Evolutionary conservation across 2,113 vertebrate genomes (phyloP).

Genomic region (Xiphorhynchus elegans): DNA sequence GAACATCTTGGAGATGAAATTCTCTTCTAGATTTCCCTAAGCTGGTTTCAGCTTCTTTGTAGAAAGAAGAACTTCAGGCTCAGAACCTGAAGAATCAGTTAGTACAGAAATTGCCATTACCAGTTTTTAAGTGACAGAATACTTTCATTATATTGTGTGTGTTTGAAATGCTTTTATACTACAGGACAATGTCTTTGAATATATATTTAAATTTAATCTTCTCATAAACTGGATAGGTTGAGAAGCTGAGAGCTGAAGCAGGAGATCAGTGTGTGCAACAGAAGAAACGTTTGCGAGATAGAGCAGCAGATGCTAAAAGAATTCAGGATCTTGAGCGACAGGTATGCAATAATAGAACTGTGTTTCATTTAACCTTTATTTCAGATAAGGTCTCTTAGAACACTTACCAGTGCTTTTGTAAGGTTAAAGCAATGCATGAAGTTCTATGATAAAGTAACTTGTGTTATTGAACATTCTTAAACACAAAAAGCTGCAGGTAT

Average conservation of each 20-base stretch:
- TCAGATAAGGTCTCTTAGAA: background rate
- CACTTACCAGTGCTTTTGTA: background rate
- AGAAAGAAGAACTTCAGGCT: background rate
- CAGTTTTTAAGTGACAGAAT: background rate
- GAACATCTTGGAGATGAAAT: background rate
- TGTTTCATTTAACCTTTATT: background rate
- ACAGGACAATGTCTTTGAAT: background rate
- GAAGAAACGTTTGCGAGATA: constrained; percentile 81
- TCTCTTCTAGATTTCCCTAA: background rate
- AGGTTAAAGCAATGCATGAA: background rate
- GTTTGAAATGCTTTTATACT: background rate
- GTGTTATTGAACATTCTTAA: background rate
- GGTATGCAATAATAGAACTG: constrained; percentile 63
- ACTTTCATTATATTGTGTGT: background rate
- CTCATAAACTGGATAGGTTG: constrained; percentile 72
- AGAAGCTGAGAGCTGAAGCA: constrained; percentile 83
- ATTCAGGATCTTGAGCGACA: constrained; percentile 90
- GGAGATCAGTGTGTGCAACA: constrained; percentile 74
- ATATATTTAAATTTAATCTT: background rate
- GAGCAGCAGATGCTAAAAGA: constrained; percentile 81
- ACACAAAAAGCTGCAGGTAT: background rate
- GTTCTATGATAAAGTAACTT: background rate
- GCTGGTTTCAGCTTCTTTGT: background rate
- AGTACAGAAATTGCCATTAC: background rate
- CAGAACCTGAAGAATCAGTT: background rate